phyloP scores from a whole-genome alignment of 2,797 vertebrate genomes.

The Sardinella longiceps region DNA sequence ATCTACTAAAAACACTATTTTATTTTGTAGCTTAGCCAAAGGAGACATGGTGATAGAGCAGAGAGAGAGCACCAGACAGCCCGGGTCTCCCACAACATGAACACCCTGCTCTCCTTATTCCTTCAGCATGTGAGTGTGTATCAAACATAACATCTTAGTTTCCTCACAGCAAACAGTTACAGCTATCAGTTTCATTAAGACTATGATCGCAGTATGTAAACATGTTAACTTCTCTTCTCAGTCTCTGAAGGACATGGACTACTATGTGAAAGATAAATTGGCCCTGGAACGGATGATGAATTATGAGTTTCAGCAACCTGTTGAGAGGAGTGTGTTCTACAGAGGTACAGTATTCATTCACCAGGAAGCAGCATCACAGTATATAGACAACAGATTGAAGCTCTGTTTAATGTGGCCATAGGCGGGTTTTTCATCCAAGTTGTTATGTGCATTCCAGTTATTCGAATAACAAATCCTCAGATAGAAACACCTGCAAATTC shows the following conservation, averaged over 20 bases:
- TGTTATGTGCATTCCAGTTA: too few species aligned
- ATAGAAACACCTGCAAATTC: too few species aligned
- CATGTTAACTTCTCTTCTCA: not conserved
- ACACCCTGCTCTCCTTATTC: slow-evolving; percentile 90
- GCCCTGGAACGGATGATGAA: not conserved
- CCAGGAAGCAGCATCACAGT: not conserved
- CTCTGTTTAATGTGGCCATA: not conserved
- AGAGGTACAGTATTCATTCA: not conserved
- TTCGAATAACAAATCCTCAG: too few species aligned
- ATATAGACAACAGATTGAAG: not conserved
- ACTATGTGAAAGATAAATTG: slow-evolving; percentile 1
- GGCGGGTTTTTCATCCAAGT: too few species aligned
- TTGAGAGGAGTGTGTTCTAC: not conserved
- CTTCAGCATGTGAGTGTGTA: slow-evolving; percentile 89
- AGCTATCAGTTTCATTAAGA: not conserved
- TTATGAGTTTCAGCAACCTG: not conserved
- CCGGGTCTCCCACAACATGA: slow-evolving; percentile 91
- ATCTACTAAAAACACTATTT: not conserved
- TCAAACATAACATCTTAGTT: slow-evolving; percentile 42
- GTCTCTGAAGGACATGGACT: slow-evolving; percentile 16
- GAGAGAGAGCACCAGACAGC: slow-evolving; percentile 86
- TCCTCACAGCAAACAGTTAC: not conserved
- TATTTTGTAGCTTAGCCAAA: not conserved
- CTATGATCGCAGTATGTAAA: not conserved
- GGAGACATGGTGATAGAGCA: slow-evolving; percentile 56